Evolutionary conservation across 2,888 invertebrate species (phyloP), one percentile per base, ranked within the genome.

Genomic region (Apotomis betuletana): DNA sequence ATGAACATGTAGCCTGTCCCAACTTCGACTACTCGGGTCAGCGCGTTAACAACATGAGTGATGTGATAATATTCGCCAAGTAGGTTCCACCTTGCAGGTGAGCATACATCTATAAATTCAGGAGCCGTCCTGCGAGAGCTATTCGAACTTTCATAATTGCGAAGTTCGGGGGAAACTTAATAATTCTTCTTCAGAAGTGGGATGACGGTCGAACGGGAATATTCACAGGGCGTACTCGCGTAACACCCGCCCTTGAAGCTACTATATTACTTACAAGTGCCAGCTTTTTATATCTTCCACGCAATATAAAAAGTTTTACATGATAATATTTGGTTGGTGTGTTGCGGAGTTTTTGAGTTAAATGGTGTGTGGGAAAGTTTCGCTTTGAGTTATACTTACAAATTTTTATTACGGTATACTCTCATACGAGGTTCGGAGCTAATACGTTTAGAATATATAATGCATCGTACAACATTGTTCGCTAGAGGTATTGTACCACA

Each of bases 71-170:
- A 70, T 63, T 67, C 67, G n/a, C 52, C 68, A 64, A 60, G 69
- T 51, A 67, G 61, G 72, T 59, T 73, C 64, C 59, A 49, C 67
- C 63, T 68, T 64, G 64, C 82, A 85, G 82, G 85, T 87, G 86
- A 90, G 92, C 83, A 92, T 90, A 90, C 91, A 89, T 90, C 91
- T 93, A 93, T 92, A 92, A 92, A 93, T 93, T 92, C 92, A 89
- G 91, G 85, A 86, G 85, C 88, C 91, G 92, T 92, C 92, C 90
- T 90, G 86, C 83, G 84, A 90, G 91, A 92, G 92, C 91, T 91
- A 92, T 93, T 92, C 90, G 90, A 93, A 93, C 91, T 92, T 92
- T 91, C 92, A 92, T 93, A 93, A 93, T 93, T 93, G 92, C 91
- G 87, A 92, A 93, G 92, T 93, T 92, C 87, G 89, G 85, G 85